A percentile compares a stretch with the other conserved stretches of the same genome.
phyloP scores from a whole-genome alignment of 1,140 invertebrate genomes.

The Bombus sylvicola region DNA sequence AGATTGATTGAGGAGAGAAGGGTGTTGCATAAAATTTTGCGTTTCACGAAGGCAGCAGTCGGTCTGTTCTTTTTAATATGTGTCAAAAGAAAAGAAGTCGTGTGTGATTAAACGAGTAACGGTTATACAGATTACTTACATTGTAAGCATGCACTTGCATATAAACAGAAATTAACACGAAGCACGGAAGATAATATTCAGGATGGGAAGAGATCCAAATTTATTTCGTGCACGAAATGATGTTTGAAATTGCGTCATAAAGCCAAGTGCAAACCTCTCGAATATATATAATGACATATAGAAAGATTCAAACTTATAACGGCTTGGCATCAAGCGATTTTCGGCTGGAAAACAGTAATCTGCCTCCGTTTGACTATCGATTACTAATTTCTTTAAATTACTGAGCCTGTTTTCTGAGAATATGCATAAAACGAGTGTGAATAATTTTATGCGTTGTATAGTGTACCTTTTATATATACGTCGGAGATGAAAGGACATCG shows the following conservation, averaged over 20 bases:
- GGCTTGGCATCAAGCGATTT: constrained; percentile 1
- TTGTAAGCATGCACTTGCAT: constrained; percentile 1
- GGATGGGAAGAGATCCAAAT: not conserved
- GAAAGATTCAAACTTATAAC: not conserved
- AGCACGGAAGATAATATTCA: not conserved
- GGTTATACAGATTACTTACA: constrained; percentile 21
- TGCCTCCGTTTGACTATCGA: not conserved
- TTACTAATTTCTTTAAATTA: not conserved
- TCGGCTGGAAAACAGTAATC: not conserved
- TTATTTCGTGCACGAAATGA: constrained; percentile 14
- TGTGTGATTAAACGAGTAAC: constrained; percentile 34
- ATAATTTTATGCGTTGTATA: not conserved
- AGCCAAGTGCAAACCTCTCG: not conserved
- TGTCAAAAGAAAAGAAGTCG: not conserved
- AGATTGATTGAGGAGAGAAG: constrained; percentile 18
- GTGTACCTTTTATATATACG: not conserved
- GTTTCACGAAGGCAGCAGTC: too few relatives aligned
- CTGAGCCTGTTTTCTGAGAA: not conserved
- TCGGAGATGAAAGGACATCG: too few relatives aligned
- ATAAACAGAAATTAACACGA: constrained; percentile 23
- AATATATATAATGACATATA: constrained; percentile 1
- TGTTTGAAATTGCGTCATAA: constrained; percentile 10
- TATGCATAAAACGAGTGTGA: not conserved
- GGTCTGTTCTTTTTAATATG: constrained; percentile 1
- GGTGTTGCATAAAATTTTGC: constrained; percentile 11